Base-by-base conservation (phyloP, 1,140 invertebrate genomes). In the Lordiphosa stackelbergi region DNA sequence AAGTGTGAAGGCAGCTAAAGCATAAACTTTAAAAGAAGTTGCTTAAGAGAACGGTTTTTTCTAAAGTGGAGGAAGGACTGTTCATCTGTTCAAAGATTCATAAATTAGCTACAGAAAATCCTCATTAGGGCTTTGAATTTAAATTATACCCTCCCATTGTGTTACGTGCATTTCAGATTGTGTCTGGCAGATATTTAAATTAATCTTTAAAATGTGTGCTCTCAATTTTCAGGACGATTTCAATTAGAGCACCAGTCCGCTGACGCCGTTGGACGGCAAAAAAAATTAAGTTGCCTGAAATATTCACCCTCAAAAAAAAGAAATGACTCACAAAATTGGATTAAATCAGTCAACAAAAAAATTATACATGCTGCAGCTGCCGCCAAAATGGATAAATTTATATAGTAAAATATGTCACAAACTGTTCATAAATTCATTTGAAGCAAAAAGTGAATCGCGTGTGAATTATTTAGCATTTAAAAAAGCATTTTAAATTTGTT, bases 381-480 rank as follows among this genome's bases (percentile, higher is more conserved):
- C 28, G 34, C 47, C 51, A 42, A 56, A 31, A 69, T 40, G 51
- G 45, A 63, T 51, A 61, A 41, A 54, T 31, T 22, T 53, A 37
- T 53, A 42, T 19, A 41, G 41, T 51, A 63, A 69, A 71, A 71
- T 64, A 68, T 71, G 69, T 71, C 69, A 71, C 59, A 69, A 59
- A 69, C 69, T 71, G 69, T 64, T 69, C 69, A 69, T 71, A 71
- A 71, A 71, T 69, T 71, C 69, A 71, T 69, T 69, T 59, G 55
- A 60, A 54, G 60, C 66, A 69, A 52, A 53, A 66, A 69, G 46
- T 53, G 65, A 68, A 64, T 71, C 64, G 54, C 52, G 34, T 54
- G 59, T 69, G 65, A 64, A 71, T 71, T 71, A 71, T 71, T 71
- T 42, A 71, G 52, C 60, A 64, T 71, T 71, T 71, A 71, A 71